These are phyloP conservation scores for Zaprionus bogoriensis DNA, from an alignment of 2,888 invertebrate genomes.

Conservation along the genomic window DNA sequence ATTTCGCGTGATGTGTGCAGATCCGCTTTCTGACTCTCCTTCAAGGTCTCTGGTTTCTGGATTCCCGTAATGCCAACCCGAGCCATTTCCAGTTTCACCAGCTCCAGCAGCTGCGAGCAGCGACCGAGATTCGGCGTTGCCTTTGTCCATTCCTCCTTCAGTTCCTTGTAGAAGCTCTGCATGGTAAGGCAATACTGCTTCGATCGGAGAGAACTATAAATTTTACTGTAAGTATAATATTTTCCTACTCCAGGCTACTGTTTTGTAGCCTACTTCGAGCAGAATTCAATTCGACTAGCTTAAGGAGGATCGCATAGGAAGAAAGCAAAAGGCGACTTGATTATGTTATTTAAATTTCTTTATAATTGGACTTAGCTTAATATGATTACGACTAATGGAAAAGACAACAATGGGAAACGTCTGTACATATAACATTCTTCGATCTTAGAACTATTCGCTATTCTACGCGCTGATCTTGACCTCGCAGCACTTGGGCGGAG, in stretches of 20 bases:
- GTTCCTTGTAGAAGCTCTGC: slow-evolving; percentile 46
- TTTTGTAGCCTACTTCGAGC: background rate
- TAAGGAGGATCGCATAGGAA: background rate
- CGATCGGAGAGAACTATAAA: background rate
- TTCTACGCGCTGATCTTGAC: slow-evolving; percentile 46
- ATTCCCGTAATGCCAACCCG: slow-evolving; percentile 28
- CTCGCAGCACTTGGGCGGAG: slow-evolving; percentile 34
- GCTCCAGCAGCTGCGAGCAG: slow-evolving; percentile 47
- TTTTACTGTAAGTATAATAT: slow-evolving; percentile 4
- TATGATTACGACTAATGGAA: slow-evolving; percentile 8
- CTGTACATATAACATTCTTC: slow-evolving; percentile 43
- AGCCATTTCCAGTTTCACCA: slow-evolving; percentile 58
- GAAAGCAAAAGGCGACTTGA: background rate
- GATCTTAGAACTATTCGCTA: background rate
- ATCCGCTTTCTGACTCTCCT: slow-evolving; percentile 25
- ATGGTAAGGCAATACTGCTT: slow-evolving; percentile 11
- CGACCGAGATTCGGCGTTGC: slow-evolving; percentile 42
- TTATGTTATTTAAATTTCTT: background rate
- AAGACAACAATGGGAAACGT: slow-evolving; percentile 5
- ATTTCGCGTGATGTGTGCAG: slow-evolving; percentile 51
- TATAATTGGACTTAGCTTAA: slow-evolving; percentile 6
- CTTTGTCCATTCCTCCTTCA: slow-evolving; percentile 62
- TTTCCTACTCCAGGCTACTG: background rate
- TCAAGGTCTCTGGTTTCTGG: background rate
- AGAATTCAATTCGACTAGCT: background rate